These are phyloP conservation scores for Galleria mellonella DNA, from an alignment of 1,140 invertebrate genomes.

Conservation along the genomic window DNA sequence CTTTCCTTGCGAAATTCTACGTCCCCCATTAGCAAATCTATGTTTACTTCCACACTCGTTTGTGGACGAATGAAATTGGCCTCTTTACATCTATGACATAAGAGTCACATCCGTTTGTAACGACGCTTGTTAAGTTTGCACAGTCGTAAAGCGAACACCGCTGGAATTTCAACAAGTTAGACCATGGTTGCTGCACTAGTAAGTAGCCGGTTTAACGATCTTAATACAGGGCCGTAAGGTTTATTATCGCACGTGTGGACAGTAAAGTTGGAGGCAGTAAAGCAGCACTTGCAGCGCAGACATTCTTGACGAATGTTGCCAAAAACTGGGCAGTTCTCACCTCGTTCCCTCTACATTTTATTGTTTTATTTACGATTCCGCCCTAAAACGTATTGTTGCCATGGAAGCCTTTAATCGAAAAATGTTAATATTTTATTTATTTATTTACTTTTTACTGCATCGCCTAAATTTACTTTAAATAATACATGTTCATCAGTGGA, in stretches of 20 bases:
- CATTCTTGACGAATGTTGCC: constrained; percentile 65
- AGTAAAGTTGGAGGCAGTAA: constrained; percentile 15
- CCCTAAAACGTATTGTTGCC: constrained; percentile 1
- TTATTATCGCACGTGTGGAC: constrained; percentile 4
- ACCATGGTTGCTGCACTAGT: constrained; percentile 32
- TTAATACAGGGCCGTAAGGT: constrained; percentile 12
- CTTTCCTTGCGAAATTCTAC: constrained; percentile 32
- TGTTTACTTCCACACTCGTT: constrained; percentile 2
- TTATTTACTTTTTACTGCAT: too few species aligned
- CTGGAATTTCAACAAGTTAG: constrained; percentile 68
- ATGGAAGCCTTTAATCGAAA: too few species aligned
- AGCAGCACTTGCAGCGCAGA: constrained; percentile 39
- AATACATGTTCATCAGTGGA: too few species aligned
- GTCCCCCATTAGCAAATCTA: constrained; percentile 12
- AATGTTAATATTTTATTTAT: too few species aligned
- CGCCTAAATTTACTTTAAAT: too few species aligned
- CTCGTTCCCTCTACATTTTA: constrained; percentile 48
- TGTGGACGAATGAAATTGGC: constrained; percentile 25
- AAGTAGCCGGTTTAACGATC: constrained; percentile 6
- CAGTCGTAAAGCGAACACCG: constrained; percentile 34
- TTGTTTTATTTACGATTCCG: constrained; percentile 50
- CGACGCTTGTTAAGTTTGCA: constrained; percentile 30
- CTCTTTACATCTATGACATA: constrained; percentile 27
- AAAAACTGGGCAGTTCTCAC: constrained; percentile 64
- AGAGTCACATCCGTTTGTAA: constrained; percentile 10